Evolutionary conservation across 1,140 invertebrate genomes (phyloP).

Genomic region (Littorina saxatilis): DNA sequence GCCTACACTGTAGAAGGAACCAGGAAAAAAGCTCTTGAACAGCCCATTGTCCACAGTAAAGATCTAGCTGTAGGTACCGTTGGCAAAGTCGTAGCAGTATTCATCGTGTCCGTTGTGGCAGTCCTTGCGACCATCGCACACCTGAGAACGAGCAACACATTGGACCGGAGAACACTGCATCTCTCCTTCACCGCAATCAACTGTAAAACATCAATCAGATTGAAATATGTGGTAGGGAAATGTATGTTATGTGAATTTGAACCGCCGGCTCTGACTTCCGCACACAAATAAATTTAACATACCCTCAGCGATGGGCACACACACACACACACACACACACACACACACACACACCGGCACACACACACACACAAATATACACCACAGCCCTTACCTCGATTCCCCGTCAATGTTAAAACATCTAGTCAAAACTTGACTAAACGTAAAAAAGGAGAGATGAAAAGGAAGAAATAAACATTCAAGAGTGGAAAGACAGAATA

Average conservation of each 20-base stretch:
- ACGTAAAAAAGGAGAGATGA: too few relatives aligned
- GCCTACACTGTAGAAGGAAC: too few relatives aligned
- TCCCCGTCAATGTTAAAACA: too few relatives aligned
- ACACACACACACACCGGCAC: not conserved
- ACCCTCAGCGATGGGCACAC: not conserved
- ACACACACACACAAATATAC: too few relatives aligned
- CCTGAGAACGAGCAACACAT: conserved; percentile 36
- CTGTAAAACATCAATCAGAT: conserved; percentile 40
- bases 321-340: not conserved
- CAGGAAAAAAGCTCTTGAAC: too few relatives aligned
- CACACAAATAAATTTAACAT: not conserved
- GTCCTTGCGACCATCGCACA: conserved; percentile 50
- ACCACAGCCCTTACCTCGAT: too few relatives aligned
- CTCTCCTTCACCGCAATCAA: conserved; percentile 30
- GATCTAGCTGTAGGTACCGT: not conserved
- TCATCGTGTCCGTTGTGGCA: conserved; percentile 54
- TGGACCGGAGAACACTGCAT: conserved; percentile 56
- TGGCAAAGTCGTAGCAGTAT: conserved; percentile 42
- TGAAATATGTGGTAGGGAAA: not conserved
- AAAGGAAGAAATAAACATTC: too few relatives aligned
- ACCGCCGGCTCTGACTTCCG: not conserved
- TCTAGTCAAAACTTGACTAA: too few relatives aligned
- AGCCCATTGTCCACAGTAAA: too few relatives aligned
- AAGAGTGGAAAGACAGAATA: too few relatives aligned
- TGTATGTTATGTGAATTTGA: not conserved